Evolutionary conservation across 1,140 invertebrate species (phyloP).

Genomic region (Brachionus rotundiformis): DNA sequence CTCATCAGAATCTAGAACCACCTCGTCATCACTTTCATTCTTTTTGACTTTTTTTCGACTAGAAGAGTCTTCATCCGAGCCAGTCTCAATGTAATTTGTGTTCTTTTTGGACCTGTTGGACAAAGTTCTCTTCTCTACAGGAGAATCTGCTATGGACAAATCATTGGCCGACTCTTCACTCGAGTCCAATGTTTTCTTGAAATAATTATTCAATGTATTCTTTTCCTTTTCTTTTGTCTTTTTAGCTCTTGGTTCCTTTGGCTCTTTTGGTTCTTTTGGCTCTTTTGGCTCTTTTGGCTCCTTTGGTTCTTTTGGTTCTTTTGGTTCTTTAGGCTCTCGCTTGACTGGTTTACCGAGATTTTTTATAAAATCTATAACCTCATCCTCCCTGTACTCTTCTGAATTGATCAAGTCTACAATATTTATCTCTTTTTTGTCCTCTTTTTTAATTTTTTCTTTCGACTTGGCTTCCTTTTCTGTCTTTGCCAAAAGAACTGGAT

Average conservation of each 20-base stretch:
- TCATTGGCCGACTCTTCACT: constrained; percentile 8
- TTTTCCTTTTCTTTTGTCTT: neutral
- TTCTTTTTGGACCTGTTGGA: neutral
- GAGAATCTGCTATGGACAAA: neutral
- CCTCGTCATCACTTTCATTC: constrained; percentile 19
- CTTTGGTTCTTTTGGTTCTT: constrained; percentile 22
- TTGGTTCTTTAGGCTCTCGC: neutral
- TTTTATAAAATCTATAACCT: constrained; percentile 34
- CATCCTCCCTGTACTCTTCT: constrained; percentile 21
- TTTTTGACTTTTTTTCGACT: neutral
- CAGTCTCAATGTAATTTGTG: neutral
- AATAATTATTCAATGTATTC: constrained; percentile 38
- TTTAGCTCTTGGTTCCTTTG: constrained; percentile 18
- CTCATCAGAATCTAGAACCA: neutral
- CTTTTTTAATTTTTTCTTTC: constrained; percentile 47
- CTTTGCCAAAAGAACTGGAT: constrained; percentile 31
- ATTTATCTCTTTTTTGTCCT: constrained; percentile 46
- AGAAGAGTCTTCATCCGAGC: neutral
- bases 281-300: neutral
- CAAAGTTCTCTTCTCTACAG: neutral
- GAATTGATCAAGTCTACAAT: constrained; percentile 45
- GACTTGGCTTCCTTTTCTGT: constrained; percentile 31
- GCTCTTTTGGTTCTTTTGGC: constrained; percentile 25
- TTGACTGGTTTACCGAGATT: constrained; percentile 26
- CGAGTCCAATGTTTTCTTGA: constrained; percentile 2